phyloP scores from a whole-genome alignment of 2,113 vertebrate species.

The Alces alces region DNA sequence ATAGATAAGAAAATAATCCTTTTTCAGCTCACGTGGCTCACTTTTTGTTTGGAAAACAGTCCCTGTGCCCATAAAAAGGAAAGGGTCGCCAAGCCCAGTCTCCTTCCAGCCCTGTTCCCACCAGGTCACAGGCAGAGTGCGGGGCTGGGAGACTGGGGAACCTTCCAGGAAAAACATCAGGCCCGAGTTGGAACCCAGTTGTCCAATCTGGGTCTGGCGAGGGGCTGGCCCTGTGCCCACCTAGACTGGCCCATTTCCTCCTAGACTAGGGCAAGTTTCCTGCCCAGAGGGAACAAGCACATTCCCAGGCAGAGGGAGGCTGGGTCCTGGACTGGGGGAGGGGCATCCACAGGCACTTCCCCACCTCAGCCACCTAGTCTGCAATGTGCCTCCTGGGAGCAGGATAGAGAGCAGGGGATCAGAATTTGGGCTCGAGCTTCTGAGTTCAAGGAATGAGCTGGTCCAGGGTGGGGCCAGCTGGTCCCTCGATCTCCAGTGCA shows the following conservation, averaged over 20 bases:
- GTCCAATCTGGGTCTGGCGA: conserved; percentile 13
- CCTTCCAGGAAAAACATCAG: conserved; percentile 59
- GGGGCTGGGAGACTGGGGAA: neutral
- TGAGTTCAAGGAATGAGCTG: neutral
- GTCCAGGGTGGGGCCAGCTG: neutral
- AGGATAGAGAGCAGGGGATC: neutral
- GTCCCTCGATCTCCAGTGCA: neutral
- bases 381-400: neutral
- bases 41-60: conserved; percentile 49
- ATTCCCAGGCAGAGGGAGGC: neutral
- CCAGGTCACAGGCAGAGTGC: neutral
- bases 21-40: neutral
- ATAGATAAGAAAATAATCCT: conserved; percentile 56
- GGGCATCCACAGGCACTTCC: neutral
- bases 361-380: neutral
- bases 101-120: neutral
- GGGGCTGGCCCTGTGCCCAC: conserved; percentile 43
- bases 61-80: conserved; percentile 60
- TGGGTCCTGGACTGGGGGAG: neutral
- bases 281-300: neutral
- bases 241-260: conserved; percentile 43
- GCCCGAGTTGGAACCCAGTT: neutral
- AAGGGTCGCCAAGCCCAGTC: neutral
- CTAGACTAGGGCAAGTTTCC: neutral
- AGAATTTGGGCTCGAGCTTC: neutral